Evolutionary conservation across 2,797 vertebrate species (phyloP).

Genomic region (Phrynocephalus guinanensis): DNA sequence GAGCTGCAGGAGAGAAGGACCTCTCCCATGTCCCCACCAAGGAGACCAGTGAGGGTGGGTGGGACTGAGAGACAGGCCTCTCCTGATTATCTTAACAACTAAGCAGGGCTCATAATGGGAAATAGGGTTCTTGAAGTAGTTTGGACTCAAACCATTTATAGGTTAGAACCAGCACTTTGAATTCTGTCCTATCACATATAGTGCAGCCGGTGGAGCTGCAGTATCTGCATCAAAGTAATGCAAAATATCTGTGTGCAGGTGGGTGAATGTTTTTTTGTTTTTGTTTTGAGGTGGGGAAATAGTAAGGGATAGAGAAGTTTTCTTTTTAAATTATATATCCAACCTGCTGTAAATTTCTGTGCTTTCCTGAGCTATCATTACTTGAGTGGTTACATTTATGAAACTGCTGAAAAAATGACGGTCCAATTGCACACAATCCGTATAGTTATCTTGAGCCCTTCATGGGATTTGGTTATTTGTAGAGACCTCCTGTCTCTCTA

Average conservation of each 20-base stretch:
- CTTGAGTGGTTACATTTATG: neutral
- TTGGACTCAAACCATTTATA: neutral
- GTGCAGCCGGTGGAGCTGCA: no score
- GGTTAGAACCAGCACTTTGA: no score
- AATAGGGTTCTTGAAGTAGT: neutral
- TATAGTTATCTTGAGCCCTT: conserved; percentile 40
- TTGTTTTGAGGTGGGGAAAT: neutral
- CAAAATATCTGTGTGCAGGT: neutral
- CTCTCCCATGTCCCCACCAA: no score
- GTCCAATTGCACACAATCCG: conserved; percentile 1
- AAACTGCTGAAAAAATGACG: conserved; percentile 20
- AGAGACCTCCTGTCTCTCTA: conserved; percentile 22
- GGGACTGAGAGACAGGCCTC: no score
- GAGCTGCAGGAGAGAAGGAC: no score
- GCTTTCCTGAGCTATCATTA: conserved; percentile 7
- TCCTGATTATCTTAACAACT: no score
- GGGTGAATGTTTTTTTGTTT: neutral
- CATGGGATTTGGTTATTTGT: conserved; percentile 29
- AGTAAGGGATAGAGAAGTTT: neutral
- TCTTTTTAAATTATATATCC: neutral
- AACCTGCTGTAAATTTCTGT: neutral
- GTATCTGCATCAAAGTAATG: neutral
- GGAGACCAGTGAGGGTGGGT: no score
- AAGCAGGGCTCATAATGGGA: no score
- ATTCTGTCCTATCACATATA: no score